These are phyloP conservation scores for Thomomys bottae DNA, from an alignment of 2,113 vertebrate genomes.

Conservation along the genomic window DNA sequence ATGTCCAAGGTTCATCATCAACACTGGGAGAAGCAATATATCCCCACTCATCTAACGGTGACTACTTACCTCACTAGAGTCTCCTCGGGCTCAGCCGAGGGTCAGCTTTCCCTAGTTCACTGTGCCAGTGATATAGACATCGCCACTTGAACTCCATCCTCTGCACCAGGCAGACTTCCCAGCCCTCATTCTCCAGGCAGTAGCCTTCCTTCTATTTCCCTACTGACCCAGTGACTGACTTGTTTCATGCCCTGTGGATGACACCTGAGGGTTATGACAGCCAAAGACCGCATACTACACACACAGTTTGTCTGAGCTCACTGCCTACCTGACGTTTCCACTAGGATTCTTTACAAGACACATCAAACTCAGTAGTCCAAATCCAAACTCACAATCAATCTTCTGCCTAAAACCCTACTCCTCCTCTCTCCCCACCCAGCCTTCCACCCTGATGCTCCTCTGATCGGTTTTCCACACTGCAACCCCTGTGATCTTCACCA, in stretches of 20 bases:
- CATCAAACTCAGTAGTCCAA: not conserved
- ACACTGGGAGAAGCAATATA: not conserved
- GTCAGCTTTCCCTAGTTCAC: not conserved
- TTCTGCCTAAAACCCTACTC: not conserved
- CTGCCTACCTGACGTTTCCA: not conserved
- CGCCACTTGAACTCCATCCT: not conserved
- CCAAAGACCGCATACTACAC: not conserved
- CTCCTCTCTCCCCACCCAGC: too few relatives aligned
- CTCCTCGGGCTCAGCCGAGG: not conserved
- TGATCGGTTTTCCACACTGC: not conserved
- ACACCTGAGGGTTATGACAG: not conserved
- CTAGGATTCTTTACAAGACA: not conserved
- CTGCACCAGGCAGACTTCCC: not conserved
- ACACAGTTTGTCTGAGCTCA: not conserved
- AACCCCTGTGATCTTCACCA: constrained; percentile 53
- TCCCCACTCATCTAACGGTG: not conserved
- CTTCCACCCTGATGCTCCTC: not conserved
- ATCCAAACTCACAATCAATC: not conserved
- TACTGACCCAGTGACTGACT: not conserved
- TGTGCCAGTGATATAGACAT: not conserved
- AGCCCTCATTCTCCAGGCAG: not conserved
- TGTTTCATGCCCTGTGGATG: not conserved
- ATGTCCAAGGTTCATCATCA: not conserved
- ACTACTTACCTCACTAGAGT: not conserved
- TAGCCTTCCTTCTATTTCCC: not conserved